Base-by-base conservation (phyloP, 2,797 vertebrate genomes). In the Pseudomugil gertrudae region DNA sequence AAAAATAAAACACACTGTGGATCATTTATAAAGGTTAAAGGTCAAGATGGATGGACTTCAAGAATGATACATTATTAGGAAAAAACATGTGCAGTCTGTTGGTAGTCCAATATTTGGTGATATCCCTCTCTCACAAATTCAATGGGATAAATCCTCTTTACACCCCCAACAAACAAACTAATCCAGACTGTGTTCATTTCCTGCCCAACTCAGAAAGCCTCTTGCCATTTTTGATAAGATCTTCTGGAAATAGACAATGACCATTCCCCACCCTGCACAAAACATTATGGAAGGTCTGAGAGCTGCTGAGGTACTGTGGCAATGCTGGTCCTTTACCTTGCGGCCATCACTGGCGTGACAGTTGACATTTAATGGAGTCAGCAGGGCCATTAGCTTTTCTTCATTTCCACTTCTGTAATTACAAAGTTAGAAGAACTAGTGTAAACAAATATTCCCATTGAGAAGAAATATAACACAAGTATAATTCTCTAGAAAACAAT, bases 301-400 rank as follows among this genome's bases (percentile, higher is more conserved):
- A 36, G 27, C 17, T 59, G 57, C 26, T 69, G 40, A 61, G 43
- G 9, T 17, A 11, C 5, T 73, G 53, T n/a, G 38, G 21, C 51
- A 38, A 1, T 0, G 7, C 30, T 24, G 69, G 27, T 68, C 23
- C 50, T 72, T 95, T 94, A 98, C 98, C 96, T 99, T 99, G 77
- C 98, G 95, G 19, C 98, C 98, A 79, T 99, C 98, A 59, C 97
- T 99, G 80, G 98, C 98, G 74, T 99, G 98, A 89, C 98, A 99
- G 92, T 99, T 99, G 88, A 99, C 98, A 86, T 99, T 99, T 84
- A 99, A 90, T 59, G 98, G 97, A 53, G 98, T 99, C 89, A 99
- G 94, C 89, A 99, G 94, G 64, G 98, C 98, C 98, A 99, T 99
- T 81, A 99, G 94, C 92, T 99, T 99, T 88, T 99, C 98, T 91